Evolutionary conservation across 2,888 invertebrate genomes (phyloP).

Genomic region (Galerucella nymphaeae): DNA sequence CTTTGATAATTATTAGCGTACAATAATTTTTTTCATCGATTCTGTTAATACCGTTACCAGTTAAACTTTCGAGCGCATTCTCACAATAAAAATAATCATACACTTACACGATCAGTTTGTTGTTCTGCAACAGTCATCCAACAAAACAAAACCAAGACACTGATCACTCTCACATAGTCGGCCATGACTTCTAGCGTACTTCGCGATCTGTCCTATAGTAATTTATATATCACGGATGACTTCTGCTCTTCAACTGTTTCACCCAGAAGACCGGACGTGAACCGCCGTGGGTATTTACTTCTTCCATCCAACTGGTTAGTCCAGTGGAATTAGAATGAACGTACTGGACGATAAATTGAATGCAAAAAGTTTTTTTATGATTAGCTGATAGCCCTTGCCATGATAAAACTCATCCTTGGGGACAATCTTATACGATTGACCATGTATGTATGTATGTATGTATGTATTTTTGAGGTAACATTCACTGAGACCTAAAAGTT

Average conservation of each 20-base stretch:
- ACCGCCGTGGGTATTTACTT: slow-evolving; percentile 16
- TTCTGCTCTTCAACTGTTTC: slow-evolving; percentile 29
- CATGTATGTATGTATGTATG: too few relatives aligned
- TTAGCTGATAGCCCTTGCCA: too few relatives aligned
- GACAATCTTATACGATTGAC: too few relatives aligned
- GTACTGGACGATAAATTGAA: neutral
- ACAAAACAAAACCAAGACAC: slow-evolving; percentile 38
- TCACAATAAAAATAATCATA: slow-evolving; percentile 20
- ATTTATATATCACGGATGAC: slow-evolving; percentile 23
- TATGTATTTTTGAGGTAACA: too few relatives aligned
- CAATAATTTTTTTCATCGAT: neutral
- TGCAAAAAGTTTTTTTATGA: too few relatives aligned
- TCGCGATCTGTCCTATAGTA: slow-evolving; percentile 21
- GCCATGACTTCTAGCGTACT: slow-evolving; percentile 23
- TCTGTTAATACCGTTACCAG: neutral
- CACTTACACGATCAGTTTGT: slow-evolving; percentile 50
- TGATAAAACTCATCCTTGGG: too few relatives aligned
- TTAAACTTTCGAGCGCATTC: slow-evolving; percentile 3
- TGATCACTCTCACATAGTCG: slow-evolving; percentile 22
- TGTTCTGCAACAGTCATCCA: slow-evolving; percentile 33
- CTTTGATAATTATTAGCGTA: neutral
- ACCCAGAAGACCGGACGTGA: slow-evolving; percentile 24
- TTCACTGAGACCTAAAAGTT: too few relatives aligned
- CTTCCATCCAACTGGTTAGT: slow-evolving; percentile 2
- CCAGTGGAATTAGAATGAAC: slow-evolving; percentile 1